Evolutionary conservation across 1,140 invertebrate species (phyloP), one percentile per base, ranked within the genome.

Genomic region (Laupala kohalensis): DNA sequence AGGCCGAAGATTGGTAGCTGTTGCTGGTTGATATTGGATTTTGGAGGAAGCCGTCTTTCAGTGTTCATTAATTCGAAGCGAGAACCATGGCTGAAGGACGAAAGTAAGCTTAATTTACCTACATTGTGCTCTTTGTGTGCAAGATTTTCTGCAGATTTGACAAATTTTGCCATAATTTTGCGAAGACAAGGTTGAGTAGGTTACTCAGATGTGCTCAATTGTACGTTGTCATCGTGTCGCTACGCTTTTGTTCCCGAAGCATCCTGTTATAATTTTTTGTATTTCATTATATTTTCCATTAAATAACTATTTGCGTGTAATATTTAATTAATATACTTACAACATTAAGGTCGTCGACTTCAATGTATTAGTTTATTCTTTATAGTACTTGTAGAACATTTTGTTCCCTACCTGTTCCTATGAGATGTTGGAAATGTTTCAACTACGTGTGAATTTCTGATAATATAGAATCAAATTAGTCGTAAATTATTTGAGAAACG

Each of bases 81-180:
- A 15, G 26, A 72, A 72, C 30, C 69, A 72, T 72, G 71, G 71
- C 71, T 63, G 71, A 72, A 25, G 71, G 71, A 72, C 30, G 71
- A 67, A 72, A 72, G 71, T 72, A 72, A 72, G 71, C 29, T 53
- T 23, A 12, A 28, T 13, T 5, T 37, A 15, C 0, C 15, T 12
- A 25, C n/a, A 15, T 27, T 30, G 6, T 30, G 0, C 24, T n/a
- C 13, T 1, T 3, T 15, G 23, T 65, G 27, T 29, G 23, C 6
- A 29, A 23, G 1, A 4, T 3, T 4, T n/a, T 29, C 5, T 5
- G 5, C 9, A 37, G 27, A 15, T 27, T 68, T 28, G 12, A 37
- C 6, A 30, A 29, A 67, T 67, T 6, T n/a, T 6, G 12, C 24
- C 19, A n/a, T n/a, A 23, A 6, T 26, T 30, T 19, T 29, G 29